Base-by-base conservation (phyloP, 1,140 invertebrate genomes). In the Penaeus vannamei region DNA sequence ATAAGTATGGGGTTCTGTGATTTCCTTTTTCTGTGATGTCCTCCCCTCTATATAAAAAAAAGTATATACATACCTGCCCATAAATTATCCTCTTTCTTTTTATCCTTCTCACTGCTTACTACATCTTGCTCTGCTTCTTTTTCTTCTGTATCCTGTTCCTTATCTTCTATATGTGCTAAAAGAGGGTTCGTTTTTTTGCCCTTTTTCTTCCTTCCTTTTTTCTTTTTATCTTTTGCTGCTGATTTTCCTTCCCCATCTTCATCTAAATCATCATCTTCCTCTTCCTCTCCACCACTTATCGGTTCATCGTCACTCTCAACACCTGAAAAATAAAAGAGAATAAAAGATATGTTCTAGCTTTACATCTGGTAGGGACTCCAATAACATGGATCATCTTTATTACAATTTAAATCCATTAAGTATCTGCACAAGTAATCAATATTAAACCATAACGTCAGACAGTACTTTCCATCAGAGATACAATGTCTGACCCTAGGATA, bases 271-370 rank as follows among this genome's bases (percentile, higher is more conserved):
- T 36, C 61, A 60, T 66, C 86, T 19, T n/a, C n/a, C 2, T 87
- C 85, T 36, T 86, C 79, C 23, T 84, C 80, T 32, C 19, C 80
- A 87, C 81, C 80, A 61, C 61, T 83, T 60, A 83, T 26, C 36
- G 79, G 61, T 53, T 87, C 86, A 76, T 87, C 79, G 2, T 87
- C 86, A 83, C 86, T 87, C 64, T 87, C 86, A 61, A 83, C 86
- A 29, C 80, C 80, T 85, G 84, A 20, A 76, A 85, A 85, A 26
- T 42, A 42, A 42, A 7, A 42, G 36, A 42, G 36, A 42, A 42
- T 5, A 42, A 42, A 42, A 42, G 36, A 0, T 7, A 42, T 42
- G 36, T 42, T 42, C 36, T 42, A 42, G 4, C 8, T 4, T 42
- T 42, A 42, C 3, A 42, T 42, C 4, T 42, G 8, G 4, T 42